phyloP scores from a whole-genome alignment of 2,113 vertebrate genomes.

The Ia io region DNA sequence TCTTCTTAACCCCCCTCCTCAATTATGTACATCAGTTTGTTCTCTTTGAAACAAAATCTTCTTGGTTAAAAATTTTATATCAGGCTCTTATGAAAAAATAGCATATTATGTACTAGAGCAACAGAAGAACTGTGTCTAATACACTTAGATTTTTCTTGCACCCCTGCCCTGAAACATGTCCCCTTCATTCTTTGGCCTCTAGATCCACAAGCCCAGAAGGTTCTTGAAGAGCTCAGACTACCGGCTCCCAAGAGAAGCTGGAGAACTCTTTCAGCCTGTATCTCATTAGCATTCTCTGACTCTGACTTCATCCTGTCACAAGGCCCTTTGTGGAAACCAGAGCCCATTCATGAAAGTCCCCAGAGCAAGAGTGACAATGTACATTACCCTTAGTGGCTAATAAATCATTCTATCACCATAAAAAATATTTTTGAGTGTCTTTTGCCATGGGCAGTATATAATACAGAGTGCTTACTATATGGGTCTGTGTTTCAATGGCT shows the following conservation, averaged over 20 bases:
- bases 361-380: not conserved
- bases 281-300: not conserved
- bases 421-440: not conserved
- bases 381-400: not conserved
- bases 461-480: not conserved
- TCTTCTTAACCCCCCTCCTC: not conserved
- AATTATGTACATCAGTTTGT: not conserved
- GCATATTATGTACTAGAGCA: not conserved
- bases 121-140: not conserved
- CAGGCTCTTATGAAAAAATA: not conserved
- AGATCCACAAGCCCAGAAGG: not conserved
- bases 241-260: not conserved
- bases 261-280: not conserved
- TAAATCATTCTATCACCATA: not conserved
- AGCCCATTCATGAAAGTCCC: not conserved
- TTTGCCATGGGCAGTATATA: not conserved
- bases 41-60: not conserved
- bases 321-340: not conserved
- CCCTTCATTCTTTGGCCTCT: not conserved
- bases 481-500: not conserved
- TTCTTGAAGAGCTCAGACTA: not conserved
- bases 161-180: not conserved
- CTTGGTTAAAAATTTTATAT: not conserved
- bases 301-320: not conserved
- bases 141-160: not conserved